Percentiles rank a stretch among this genome's conserved stretches.
phyloP scores from a whole-genome alignment of 2,888 invertebrate species.

The Galeruca laticollis region DNA sequence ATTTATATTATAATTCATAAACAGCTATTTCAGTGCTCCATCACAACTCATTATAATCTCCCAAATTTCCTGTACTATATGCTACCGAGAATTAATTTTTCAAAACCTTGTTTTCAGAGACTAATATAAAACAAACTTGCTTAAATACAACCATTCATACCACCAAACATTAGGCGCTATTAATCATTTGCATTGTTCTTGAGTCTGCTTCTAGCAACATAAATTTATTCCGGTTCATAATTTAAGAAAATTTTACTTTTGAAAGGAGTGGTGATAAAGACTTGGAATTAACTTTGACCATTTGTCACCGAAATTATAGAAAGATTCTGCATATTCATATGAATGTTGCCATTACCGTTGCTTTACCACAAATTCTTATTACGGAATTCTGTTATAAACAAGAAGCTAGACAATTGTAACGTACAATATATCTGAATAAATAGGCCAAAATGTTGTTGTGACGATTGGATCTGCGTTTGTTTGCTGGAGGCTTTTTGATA shows the following conservation, averaged over 20 bases:
- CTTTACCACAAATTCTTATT: constrained; percentile 14
- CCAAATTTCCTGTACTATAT: not conserved
- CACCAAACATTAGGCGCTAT: constrained; percentile 9
- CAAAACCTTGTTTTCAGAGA: not conserved
- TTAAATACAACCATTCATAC: not conserved
- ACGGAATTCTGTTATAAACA: constrained; percentile 4
- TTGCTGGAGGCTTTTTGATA: too few species aligned
- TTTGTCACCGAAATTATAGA: constrained; percentile 28
- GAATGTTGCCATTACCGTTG: constrained; percentile 24
- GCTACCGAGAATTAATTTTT: not conserved
- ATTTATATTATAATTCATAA: too few species aligned
- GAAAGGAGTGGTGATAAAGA: constrained; percentile 12
- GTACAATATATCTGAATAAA: not conserved
- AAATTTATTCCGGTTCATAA: constrained; percentile 28
- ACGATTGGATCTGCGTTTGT: too few species aligned
- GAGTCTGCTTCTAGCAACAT: constrained; percentile 9
- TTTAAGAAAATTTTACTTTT: constrained; percentile 26
- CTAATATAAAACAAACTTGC: not conserved
- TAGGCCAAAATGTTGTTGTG: too few species aligned
- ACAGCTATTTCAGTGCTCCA: not conserved
- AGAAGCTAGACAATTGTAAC: not conserved
- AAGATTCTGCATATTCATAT: constrained; percentile 33
- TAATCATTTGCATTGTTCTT: constrained; percentile 17
- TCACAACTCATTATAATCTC: not conserved
- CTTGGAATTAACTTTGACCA: constrained; percentile 33